Conservation (phyloP, 2,113 vertebrate species). For the Litocranius walleri region DNA sequence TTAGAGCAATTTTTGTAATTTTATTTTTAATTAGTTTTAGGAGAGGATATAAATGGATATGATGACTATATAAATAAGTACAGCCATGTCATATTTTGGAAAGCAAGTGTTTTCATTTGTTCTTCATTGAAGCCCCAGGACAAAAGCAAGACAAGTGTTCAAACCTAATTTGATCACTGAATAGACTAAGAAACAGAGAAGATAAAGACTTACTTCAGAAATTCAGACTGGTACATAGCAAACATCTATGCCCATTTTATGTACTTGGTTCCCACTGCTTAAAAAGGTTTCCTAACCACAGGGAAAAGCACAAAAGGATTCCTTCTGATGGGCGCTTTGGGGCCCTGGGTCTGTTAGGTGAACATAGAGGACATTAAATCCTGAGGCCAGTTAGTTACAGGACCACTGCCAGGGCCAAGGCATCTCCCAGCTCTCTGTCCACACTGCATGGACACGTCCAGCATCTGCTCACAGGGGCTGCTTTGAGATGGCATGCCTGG, state of each 20-base stretch:
- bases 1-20: neutral
- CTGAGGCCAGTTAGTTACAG: too few species aligned
- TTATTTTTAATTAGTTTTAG: neutral
- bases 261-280: neutral
- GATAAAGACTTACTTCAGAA: neutral
- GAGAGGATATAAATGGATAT: neutral
- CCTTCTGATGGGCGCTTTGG: too few species aligned
- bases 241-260: neutral
- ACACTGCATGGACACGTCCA: neutral
- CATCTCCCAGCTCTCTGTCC: neutral
- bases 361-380: too few species aligned
- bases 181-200: neutral
- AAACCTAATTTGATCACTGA: neutral
- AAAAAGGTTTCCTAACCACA: neutral
- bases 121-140: neutral
- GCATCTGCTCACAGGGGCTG: neutral
- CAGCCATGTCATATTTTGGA: neutral
- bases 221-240: fast-evolving
- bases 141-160: neutral
- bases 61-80: neutral
- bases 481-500: neutral
- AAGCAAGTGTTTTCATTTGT: neutral
- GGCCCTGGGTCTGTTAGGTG: too few species aligned
- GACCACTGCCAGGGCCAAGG: too few species aligned
- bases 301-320: too few species aligned